Percentiles rank a stretch among this genome's conserved stretches.
phyloP scores from a whole-genome alignment of 1,140 invertebrate species.

The Aphis craccivora region DNA sequence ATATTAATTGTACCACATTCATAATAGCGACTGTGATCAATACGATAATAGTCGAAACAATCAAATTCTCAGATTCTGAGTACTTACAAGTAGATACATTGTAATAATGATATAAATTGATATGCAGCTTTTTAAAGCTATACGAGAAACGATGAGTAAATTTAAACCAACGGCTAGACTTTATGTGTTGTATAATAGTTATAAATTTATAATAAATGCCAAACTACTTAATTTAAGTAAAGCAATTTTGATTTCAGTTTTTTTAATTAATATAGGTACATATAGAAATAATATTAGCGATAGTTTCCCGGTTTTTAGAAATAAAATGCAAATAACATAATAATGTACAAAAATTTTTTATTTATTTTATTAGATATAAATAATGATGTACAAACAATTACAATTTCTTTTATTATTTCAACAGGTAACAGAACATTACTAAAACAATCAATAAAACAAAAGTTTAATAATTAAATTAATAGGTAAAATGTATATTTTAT shows the following conservation, averaged over 20 bases:
- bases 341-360: neutral
- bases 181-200: neutral
- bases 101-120: no score
- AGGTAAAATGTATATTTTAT: neutral
- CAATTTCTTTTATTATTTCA: neutral
- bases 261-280: neutral
- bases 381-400: neutral
- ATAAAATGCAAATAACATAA: neutral
- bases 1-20: neutral
- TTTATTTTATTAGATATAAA: neutral
- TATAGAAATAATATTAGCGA: neutral
- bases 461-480: neutral
- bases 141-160: neutral
- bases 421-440: neutral
- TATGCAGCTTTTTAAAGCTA: no score
- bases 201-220: neutral
- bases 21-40: neutral
- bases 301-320: neutral
- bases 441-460: neutral
- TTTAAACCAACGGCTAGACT: neutral
- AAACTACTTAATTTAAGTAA: neutral
- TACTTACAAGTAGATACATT: neutral
- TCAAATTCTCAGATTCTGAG: neutral
- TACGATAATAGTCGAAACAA: neutral
- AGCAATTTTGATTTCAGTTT: neutral